Evolutionary conservation across 2,113 vertebrate species (phyloP).

Genomic region (Apteryx owenii): DNA sequence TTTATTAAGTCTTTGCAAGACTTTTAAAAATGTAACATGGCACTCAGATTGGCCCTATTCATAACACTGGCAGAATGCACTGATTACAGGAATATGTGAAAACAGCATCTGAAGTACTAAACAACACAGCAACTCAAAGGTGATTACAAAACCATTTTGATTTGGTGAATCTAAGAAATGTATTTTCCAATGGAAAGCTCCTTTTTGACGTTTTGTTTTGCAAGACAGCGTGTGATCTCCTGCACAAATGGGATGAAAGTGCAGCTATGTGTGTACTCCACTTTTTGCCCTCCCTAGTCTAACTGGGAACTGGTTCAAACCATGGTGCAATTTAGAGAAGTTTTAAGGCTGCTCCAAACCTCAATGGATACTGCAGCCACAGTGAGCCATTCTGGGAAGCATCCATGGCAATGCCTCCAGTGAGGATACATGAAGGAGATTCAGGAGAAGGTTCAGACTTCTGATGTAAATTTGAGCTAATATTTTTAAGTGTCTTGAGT

Average conservation of each 20-base stretch:
- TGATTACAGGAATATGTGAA: background rate
- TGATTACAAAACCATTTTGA: background rate
- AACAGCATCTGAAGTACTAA: background rate
- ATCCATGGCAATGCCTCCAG: background rate
- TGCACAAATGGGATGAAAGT: background rate
- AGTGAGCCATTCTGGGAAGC: background rate
- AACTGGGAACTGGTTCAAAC: background rate
- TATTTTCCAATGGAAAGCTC: background rate
- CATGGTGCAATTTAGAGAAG: background rate
- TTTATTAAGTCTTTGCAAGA: conserved; percentile 78
- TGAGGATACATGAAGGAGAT: background rate
- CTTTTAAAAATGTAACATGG: conserved; percentile 68
- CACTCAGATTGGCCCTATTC: conserved; percentile 23
- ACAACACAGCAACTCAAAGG: background rate
- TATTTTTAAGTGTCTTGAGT: background rate
- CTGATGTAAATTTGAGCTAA: background rate
- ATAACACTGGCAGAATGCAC: background rate
- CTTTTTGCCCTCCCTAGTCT: background rate
- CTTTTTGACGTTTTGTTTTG: background rate
- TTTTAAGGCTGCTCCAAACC: background rate
- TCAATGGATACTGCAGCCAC: background rate
- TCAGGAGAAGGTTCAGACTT: background rate
- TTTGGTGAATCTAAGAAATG: background rate
- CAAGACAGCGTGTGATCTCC: background rate
- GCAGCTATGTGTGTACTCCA: background rate